phyloP scores from a whole-genome alignment of 2,797 vertebrate species.

The Scolopax bukidnonensis region DNA sequence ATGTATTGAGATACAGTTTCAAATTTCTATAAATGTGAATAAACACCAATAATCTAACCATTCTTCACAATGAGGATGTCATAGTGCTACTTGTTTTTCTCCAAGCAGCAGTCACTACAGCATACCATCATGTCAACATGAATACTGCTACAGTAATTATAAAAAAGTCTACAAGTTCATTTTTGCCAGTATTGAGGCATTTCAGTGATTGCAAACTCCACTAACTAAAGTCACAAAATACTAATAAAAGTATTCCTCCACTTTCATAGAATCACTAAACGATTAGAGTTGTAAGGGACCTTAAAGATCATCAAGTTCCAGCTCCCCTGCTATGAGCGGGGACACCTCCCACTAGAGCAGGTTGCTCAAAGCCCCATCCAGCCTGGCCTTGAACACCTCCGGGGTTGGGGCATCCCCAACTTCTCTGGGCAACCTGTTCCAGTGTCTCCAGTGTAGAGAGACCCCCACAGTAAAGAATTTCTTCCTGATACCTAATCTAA shows the following conservation, averaged over 20 bases:
- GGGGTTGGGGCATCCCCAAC: not conserved
- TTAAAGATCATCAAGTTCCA: not conserved
- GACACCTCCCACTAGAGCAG: not conserved
- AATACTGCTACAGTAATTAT: not conserved
- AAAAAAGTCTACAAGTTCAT: not conserved
- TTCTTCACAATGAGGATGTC: not conserved
- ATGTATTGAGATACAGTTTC: not conserved
- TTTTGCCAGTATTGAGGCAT: not conserved
- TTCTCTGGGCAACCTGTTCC: not conserved
- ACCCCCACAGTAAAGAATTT: not conserved
- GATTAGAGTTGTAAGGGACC: not conserved
- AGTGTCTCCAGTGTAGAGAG: too few species aligned
- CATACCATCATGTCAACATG: not conserved
- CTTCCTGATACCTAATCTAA: not conserved
- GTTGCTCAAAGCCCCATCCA: not conserved
- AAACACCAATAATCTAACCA: not conserved
- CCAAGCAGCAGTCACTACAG: rapidly evolving
- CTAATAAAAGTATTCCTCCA: not conserved
- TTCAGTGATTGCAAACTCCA: not conserved
- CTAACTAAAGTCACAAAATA: not conserved
- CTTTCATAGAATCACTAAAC: not conserved
- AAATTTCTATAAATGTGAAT: not conserved
- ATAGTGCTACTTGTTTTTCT: not conserved
- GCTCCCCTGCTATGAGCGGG: not conserved
- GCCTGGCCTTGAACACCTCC: not conserved